Base-by-base conservation (phyloP, 30 jellyfish, hydroid and myxozoan genomes). In the Chrysaora quinquecirrha region DNA sequence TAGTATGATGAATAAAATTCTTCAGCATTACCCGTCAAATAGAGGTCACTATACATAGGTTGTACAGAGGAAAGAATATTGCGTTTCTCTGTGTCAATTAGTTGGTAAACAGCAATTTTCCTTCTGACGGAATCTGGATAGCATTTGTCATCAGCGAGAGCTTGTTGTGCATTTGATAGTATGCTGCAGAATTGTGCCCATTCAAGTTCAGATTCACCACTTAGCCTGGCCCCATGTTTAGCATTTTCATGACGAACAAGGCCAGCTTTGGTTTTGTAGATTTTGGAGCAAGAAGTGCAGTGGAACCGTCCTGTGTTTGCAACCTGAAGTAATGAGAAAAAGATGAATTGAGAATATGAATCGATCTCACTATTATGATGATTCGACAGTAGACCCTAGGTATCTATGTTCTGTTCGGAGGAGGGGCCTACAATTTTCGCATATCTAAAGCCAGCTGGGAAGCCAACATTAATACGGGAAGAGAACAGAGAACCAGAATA, bases 21-120 rank as follows among this genome's bases (percentile, higher is more conserved):
- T 71, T 71, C 83, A 2, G 75, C 75, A 68, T 71, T 30, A 14
- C 23, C 43, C 22, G 38, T 71, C 34, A 19, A 28, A 18, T 11
- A 22, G 48, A 38, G 54, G 54, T 38, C 54, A 3, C 6, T 14
- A 38, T 38, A 38, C 14, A 38, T 6, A 14, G 54, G 11, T 38
- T 38, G 54, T 38, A 38, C 54, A 38, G 54, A 6, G 14, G 54
- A 38, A 38, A 3, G 14, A 3, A 38, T 38, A 38, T 6, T 38
- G 6, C 14, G 54, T 14, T 38, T 38, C 54, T 38, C 54, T 38
- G 54, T 38, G 6, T 38, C 54, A 38, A 14, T 38, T 3, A 38
- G 54, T 14, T 38, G 54, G 54, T 14, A 38, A 38, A 38, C 14
- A 38, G 11, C 54, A 38, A 38, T 38, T 38, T 38, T 38, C 54